Base-by-base conservation (phyloP, 1,140 invertebrate genomes). In the Leptoteleia sp. region DNA sequence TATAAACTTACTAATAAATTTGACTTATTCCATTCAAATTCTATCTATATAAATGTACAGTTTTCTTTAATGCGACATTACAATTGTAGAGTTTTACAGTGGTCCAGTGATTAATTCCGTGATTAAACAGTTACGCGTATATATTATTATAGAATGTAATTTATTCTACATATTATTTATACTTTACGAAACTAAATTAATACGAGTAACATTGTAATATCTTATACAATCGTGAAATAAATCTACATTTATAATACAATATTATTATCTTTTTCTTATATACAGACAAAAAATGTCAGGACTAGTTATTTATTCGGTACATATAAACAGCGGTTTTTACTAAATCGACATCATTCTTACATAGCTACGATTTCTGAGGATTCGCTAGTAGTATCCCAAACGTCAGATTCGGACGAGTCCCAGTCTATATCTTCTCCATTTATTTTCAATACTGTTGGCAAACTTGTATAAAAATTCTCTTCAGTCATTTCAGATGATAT, bases 401-500 rank as follows among this genome's bases (percentile, higher is more conserved):
- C 6, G 0, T 75, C 42, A 6, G 72, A 40, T 64, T 78, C 76
- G 22, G 68, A 65, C 52, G 75, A 67, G 52, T 73, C 62, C 68
- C 71, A 55, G 43, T 59, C 70, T 55, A 68, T 25, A 52, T 80
- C 57, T 27, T 68, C 59, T 38, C 47, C 72, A 13, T 68, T 59
- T 13, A 79, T 31, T 62, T 79, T 76, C 67, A 82, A 81, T 80
- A 80, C 75, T 54, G 82, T 84, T 42, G 82, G 80, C 33, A 79
- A 72, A 33, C 76, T 82, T 40, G 78, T 79, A 47, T 81, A 82
- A 59, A 72, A 71, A 45, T 79, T 76, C 48, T 82, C 80, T 70
- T 83, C 82, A 31, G 81, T 84, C 55, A 81, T 77, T 45, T 81
- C 82, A 0, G 78, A 82, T 27, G 83, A 77, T 47, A 80, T 81